These are phyloP conservation scores for Mesembrinibis cayennensis DNA, from an alignment of 2,113 vertebrate genomes.

Conservation along the genomic window DNA sequence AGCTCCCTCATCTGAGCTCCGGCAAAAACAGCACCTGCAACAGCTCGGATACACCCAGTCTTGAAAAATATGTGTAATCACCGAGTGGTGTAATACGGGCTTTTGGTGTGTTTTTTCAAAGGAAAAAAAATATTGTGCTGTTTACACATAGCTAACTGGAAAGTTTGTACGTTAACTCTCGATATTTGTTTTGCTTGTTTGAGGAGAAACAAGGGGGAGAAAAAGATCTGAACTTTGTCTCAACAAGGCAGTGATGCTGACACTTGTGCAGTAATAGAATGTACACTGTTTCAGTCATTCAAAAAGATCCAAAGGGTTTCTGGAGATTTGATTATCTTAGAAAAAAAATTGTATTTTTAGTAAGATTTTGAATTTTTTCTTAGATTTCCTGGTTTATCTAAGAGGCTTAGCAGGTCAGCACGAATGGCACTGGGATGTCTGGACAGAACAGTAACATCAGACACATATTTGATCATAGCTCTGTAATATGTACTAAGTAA, in stretches of 20 bases:
- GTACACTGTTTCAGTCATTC: background rate
- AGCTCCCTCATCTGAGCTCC: conserved; percentile 34
- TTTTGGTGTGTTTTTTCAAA: rapidly evolving
- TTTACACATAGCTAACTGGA: background rate
- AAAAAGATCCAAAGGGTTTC: background rate
- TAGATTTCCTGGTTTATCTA: background rate
- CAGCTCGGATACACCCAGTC: rapidly evolving
- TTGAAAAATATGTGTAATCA: rapidly evolving
- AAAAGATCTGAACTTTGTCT: background rate
- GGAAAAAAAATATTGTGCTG: rapidly evolving
- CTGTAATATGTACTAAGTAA: background rate
- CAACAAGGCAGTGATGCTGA: background rate
- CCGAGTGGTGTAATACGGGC: background rate
- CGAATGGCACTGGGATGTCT: background rate
- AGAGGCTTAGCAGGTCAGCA: background rate
- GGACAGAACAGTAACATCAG: background rate
- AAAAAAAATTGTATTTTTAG: background rate
- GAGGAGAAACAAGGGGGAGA: background rate
- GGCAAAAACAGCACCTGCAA: background rate
- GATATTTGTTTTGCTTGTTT: background rate
- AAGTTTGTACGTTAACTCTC: background rate
- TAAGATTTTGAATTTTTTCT: background rate
- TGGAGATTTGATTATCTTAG: background rate
- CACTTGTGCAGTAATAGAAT: background rate
- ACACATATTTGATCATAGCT: background rate